phyloP scores from a whole-genome alignment of 2,113 vertebrate species.

The Trichechus manatus region DNA sequence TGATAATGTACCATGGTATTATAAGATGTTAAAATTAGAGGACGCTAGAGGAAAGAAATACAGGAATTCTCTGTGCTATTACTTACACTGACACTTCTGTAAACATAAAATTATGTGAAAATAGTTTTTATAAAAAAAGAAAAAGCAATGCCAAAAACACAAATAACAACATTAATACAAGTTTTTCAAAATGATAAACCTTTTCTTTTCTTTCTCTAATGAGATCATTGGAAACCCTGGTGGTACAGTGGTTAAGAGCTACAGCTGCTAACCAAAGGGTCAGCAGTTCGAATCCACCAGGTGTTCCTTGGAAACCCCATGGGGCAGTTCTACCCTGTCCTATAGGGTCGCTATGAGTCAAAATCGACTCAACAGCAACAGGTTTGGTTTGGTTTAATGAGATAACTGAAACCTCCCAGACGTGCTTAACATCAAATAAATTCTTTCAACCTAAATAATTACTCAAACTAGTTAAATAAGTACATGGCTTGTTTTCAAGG shows the following conservation, averaged over 20 bases:
- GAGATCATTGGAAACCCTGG: not conserved
- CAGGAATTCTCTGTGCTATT: not conserved
- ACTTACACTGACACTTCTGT: not conserved
- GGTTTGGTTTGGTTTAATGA: not conserved
- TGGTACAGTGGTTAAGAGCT: no score
- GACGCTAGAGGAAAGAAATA: not conserved
- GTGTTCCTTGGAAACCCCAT: no score
- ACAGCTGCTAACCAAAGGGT: no score
- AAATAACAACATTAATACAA: not conserved
- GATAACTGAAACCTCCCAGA: not conserved
- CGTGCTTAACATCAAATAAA: slow-evolving; percentile 1
- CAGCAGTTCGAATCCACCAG: no score
- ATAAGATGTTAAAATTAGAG: not conserved
- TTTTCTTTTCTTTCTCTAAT: not conserved
- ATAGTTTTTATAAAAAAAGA: not conserved
- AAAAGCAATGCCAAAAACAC: not conserved
- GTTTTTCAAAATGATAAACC: slow-evolving; percentile 19
- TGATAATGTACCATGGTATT: not conserved
- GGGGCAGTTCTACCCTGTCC: no score
- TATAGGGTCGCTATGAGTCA: no score
- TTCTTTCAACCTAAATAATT: slow-evolving; percentile 14
- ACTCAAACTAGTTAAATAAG: not conserved
- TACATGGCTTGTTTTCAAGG: slow-evolving; percentile 16
- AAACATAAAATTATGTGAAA: slow-evolving; percentile 33
- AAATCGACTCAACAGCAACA: no score